These are phyloP conservation scores for Euzetes globulus DNA, from an alignment of 2,888 invertebrate species.

Conservation along the genomic window DNA sequence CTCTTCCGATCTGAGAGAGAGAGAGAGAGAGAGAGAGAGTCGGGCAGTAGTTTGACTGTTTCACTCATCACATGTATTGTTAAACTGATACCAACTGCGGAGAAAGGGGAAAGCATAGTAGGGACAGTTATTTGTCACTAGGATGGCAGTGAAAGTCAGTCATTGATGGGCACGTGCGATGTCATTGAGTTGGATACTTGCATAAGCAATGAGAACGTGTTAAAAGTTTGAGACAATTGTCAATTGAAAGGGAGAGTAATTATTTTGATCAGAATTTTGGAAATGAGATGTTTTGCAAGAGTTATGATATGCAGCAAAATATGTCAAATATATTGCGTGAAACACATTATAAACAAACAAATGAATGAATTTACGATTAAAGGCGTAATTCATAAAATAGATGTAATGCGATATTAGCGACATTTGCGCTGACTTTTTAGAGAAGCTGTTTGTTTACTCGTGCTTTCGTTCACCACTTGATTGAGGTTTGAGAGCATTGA, in stretches of 20 bases:
- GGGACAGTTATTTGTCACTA: constrained; percentile 29
- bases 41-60: not conserved
- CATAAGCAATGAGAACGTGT: not conserved
- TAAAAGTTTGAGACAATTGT: not conserved
- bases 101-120: not conserved
- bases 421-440: not conserved
- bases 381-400: not conserved
- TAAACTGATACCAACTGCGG: constrained; percentile 8
- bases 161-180: constrained; percentile 22
- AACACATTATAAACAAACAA: constrained; percentile 11
- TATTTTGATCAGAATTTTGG: no score
- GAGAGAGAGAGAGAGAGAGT: not conserved
- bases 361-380: constrained; percentile 22
- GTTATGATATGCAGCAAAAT: no score
- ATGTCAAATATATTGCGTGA: constrained; percentile 16
- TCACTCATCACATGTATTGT: constrained; percentile 18
- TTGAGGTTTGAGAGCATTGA: not conserved
- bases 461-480: not conserved
- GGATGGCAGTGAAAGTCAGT: constrained; percentile 8
- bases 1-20: no score
- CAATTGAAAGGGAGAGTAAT: not conserved
- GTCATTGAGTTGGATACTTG: not conserved
- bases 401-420: not conserved
- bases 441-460: not conserved
- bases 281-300: no score